phyloP scores from a whole-genome alignment of 2,888 invertebrate species.

The Osmoderma eremita region DNA sequence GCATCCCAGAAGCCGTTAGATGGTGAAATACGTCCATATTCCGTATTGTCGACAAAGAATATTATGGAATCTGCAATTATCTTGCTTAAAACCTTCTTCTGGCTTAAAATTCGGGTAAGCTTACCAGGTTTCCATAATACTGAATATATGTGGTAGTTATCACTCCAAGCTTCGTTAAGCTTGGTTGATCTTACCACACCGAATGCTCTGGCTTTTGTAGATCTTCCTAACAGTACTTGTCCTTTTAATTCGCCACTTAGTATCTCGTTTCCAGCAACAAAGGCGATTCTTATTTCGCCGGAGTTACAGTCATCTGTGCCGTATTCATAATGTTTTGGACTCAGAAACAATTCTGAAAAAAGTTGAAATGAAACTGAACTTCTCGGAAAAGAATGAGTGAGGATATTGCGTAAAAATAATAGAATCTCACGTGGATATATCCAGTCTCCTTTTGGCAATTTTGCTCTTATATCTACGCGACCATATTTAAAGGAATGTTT shows the following conservation, averaged over 20 bases:
- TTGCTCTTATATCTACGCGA: constrained; percentile 74
- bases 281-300: constrained; percentile 78
- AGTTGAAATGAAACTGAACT: no score
- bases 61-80: neutral
- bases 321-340: constrained; percentile 72
- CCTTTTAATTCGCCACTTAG: constrained; percentile 54
- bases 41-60: constrained; percentile 68
- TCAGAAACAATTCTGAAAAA: constrained; percentile 62
- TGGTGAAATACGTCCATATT: constrained; percentile 66
- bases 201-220: constrained; percentile 53
- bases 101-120: neutral
- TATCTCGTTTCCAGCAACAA: constrained; percentile 71
- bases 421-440: constrained; percentile 74
- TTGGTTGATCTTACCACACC: constrained; percentile 51
- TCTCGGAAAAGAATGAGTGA: neutral
- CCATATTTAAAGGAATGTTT: constrained; percentile 76
- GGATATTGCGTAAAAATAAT: constrained; percentile 18
- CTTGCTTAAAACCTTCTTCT: neutral
- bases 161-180: constrained; percentile 59
- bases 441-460: constrained; percentile 82
- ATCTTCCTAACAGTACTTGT: constrained; percentile 56
- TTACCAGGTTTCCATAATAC: constrained; percentile 68
- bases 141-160: constrained; percentile 68
- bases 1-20: constrained; percentile 73
- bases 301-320: constrained; percentile 70